Evolutionary conservation across 2,113 vertebrate genomes (phyloP).

Genomic region (Butorides virescens): DNA sequence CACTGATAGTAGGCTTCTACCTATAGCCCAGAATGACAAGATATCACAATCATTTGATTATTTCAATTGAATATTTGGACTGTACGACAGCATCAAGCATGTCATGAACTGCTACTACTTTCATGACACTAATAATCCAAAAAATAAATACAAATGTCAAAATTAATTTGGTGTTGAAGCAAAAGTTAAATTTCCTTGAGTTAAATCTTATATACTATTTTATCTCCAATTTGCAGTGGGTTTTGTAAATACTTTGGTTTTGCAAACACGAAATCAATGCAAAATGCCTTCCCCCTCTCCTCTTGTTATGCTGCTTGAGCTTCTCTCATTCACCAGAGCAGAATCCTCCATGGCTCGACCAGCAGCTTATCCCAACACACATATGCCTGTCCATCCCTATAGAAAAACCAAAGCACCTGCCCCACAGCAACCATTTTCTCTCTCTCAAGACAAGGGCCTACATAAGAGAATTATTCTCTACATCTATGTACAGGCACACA

Average conservation of each 20-base stretch:
- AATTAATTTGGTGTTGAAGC: neutral
- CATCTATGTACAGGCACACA: neutral
- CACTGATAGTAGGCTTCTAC: neutral
- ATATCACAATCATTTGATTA: neutral
- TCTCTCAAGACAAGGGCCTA: neutral
- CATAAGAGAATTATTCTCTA: neutral
- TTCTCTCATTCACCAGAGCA: neutral
- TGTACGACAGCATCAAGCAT: neutral
- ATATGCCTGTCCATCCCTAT: fast-evolving
- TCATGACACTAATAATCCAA: neutral
- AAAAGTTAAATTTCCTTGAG: neutral
- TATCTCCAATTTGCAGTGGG: neutral
- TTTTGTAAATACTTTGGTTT: neutral
- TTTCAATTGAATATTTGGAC: neutral
- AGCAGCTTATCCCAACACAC: neutral
- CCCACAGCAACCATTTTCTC: neutral
- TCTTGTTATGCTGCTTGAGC: neutral
- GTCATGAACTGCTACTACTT: neutral
- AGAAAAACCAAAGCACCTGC: neutral
- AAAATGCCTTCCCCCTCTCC: neutral
- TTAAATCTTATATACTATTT: neutral
- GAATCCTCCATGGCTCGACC: neutral
- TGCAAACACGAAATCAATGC: neutral
- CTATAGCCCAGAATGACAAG: neutral
- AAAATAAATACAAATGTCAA: neutral